Conservation (phyloP, 2,888 invertebrate genomes). For the Lasioglossum figueresi region DNA sequence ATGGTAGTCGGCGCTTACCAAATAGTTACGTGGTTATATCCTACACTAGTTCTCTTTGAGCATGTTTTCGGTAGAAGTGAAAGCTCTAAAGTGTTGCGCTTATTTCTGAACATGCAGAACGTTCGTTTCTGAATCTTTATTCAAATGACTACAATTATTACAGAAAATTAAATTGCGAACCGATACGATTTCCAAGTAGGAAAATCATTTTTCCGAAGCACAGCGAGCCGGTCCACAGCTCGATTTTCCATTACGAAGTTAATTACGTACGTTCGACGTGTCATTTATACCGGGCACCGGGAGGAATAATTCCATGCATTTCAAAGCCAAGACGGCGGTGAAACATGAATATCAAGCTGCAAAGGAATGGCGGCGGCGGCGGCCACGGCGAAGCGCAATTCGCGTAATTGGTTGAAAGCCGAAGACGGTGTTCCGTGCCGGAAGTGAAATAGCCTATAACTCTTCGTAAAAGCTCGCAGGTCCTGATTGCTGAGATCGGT, state of each 20-base stretch:
- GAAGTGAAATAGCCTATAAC: conserved; percentile 41
- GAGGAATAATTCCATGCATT: conserved; percentile 6
- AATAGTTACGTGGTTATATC: conserved; percentile 27
- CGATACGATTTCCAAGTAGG: neutral
- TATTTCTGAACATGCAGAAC: no score
- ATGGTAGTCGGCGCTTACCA: conserved; percentile 38
- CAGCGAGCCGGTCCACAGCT: neutral
- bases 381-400: conserved; percentile 21
- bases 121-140: no score
- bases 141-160: no score
- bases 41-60: conserved; percentile 28
- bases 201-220: neutral
- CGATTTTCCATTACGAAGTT: neutral
- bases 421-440: conserved; percentile 18
- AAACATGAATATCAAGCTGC: conserved; percentile 24
- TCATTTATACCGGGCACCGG: neutral
- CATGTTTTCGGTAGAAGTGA: conserved; percentile 3
- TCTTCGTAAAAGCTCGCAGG: conserved; percentile 30
- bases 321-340: neutral
- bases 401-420: conserved; percentile 35
- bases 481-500: conserved; percentile 35
- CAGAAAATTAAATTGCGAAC: neutral
- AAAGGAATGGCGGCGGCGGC: neutral
- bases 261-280: neutral
- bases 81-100: neutral